Evolutionary conservation across 2,113 vertebrate genomes (phyloP).

Genomic region (Scomber japonicus): DNA sequence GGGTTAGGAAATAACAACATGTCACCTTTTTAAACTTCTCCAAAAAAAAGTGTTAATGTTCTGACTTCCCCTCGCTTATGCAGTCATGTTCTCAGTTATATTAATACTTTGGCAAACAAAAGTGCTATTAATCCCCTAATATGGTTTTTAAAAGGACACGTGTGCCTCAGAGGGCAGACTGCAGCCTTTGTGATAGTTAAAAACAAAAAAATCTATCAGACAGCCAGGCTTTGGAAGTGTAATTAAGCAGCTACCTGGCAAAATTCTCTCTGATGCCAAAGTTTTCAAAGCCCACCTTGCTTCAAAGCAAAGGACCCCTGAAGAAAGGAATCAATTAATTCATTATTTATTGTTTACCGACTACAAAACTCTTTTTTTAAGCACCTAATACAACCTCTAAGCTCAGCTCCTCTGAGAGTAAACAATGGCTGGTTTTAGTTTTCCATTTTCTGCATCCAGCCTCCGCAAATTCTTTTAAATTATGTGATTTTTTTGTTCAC

Average conservation of each 20-base stretch:
- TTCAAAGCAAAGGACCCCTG: slow-evolving; percentile 68
- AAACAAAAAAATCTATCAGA: slow-evolving; percentile 59
- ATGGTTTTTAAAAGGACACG: slow-evolving; percentile 47
- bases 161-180: slow-evolving; percentile 60
- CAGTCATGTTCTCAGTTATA: slow-evolving; percentile 39
- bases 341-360: slow-evolving; percentile 72
- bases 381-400: slow-evolving; percentile 68
- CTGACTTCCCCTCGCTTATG: not conserved
- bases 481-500: slow-evolving; percentile 35
- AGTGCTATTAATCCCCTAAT: slow-evolving; percentile 52
- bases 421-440: slow-evolving; percentile 67
- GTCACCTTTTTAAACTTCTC: not conserved
- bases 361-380: slow-evolving; percentile 63
- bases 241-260: slow-evolving; percentile 75
- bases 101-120: slow-evolving; percentile 54
- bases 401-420: slow-evolving; percentile 59
- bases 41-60: not conserved
- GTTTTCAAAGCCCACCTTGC: slow-evolving; percentile 72
- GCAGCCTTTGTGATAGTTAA: slow-evolving; percentile 66
- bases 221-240: slow-evolving; percentile 59
- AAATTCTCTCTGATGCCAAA: slow-evolving; percentile 66
- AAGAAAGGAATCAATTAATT: slow-evolving; percentile 72
- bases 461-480: slow-evolving; percentile 30
- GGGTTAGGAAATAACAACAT: slow-evolving; percentile 6
- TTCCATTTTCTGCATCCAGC: slow-evolving; percentile 44